Conservation (phyloP, 2,888 invertebrate genomes). For the Drosophila multiciliata region DNA sequence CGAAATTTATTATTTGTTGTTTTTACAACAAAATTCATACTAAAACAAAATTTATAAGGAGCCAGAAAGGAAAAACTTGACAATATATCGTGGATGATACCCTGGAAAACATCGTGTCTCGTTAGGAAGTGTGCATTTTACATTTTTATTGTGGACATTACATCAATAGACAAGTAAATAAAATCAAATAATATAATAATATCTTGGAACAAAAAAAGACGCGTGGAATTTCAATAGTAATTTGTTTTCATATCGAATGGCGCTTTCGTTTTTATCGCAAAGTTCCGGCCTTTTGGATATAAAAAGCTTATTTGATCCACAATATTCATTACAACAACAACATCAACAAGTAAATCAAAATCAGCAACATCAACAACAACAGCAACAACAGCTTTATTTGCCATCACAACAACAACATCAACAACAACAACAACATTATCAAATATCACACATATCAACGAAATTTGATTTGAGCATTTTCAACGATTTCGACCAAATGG, state of each 20-base stretch:
- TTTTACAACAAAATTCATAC: constrained; percentile 9
- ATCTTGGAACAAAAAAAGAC: background rate
- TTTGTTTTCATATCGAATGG: constrained; percentile 82
- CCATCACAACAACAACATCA: constrained; percentile 46
- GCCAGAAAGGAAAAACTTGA: constrained; percentile 47
- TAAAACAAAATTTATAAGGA: constrained; percentile 26
- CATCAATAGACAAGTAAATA: constrained; percentile 2
- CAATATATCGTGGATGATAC: constrained; percentile 53
- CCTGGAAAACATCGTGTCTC: constrained; percentile 51
- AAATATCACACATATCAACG: constrained; percentile 59
- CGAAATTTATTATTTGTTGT: constrained; percentile 34
- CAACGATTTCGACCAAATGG: constrained; percentile 82
- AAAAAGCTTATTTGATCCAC: constrained; percentile 83
- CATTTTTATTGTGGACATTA: constrained; percentile 40
- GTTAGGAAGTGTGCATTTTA: constrained; percentile 37
- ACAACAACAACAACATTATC: constrained; percentile 46
- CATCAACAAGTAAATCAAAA: constrained; percentile 47
- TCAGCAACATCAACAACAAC: constrained; percentile 26
- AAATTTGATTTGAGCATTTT: constrained; percentile 72
- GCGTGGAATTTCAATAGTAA: constrained; percentile 29
- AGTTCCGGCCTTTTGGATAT: constrained; percentile 83
- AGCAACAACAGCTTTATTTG: constrained; percentile 25
- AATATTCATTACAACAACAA: constrained; percentile 65
- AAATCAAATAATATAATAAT: constrained; percentile 4
- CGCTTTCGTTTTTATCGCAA: constrained; percentile 84